Base-by-base conservation (phyloP, 2,113 vertebrate species). In the Proterorhinus semilunaris region DNA sequence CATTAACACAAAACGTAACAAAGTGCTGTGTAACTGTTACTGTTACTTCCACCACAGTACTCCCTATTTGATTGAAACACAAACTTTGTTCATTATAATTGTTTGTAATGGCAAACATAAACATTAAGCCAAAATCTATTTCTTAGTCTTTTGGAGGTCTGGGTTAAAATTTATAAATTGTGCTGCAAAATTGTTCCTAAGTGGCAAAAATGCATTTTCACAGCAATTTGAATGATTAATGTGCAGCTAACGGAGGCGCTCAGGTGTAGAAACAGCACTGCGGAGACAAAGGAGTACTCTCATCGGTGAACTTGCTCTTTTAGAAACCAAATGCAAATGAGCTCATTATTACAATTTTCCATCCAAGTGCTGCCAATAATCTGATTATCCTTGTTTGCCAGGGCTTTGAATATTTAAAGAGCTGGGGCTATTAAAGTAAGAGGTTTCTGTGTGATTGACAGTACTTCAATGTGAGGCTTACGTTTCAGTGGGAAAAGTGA, bases 371-470 rank as follows among this genome's bases (percentile, higher is more conserved):
- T 27, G 67, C 0, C 47, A 47, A 53, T 72, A 74, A 80, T 61
- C n/a, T 63, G 68, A 72, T 79, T 76, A 76, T 55, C 48, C n/a
- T 80, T 43, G 71, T 43, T 9, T 65, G 42, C 9, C 5, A 46
- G 9, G 21, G 47, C 6, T 55, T 47, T 73, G 55, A 69, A 70
- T 82, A 62, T 76, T 76, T 47, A 71, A 71, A 74, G 63, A 52
- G 45, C 46, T 13, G 10, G 47, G 61, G 50, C 65, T n/a, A 36
- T 77, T 59, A 65, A 63, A 36, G 21, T 47, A 49, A 79, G 76
- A 49, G 66, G 68, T 65, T 74, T 70, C 67, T 17, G 10, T 11
- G 13, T 75, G 65, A 75, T 43, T 73, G 48, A 65, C 66, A 63
- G 61, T 10, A 44, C 16, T n/a, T 55, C 12, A 16, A 47, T 52